Conservation (phyloP, 2,113 vertebrate genomes). For the Carassius auratus region DNA sequence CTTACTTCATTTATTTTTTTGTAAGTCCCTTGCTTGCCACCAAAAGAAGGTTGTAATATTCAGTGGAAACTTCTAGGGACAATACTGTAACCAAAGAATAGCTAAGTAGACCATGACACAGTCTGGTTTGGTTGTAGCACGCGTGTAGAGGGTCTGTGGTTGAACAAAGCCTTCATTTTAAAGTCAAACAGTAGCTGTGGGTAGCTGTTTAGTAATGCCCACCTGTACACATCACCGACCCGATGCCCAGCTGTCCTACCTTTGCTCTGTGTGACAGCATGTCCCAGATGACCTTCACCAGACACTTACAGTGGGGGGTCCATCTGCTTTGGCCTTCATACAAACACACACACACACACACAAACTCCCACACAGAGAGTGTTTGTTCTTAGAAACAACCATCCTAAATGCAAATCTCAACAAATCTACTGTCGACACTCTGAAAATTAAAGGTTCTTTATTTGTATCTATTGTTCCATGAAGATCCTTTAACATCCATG, state of each 20-base stretch:
- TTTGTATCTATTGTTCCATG: too few species aligned
- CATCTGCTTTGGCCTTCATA: constrained; percentile 28
- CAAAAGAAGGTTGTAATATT: neutral
- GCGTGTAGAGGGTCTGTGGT: neutral
- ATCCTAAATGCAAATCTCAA: constrained; percentile 27
- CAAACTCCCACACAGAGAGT: neutral
- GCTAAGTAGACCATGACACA: neutral
- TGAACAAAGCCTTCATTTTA: constrained; percentile 17
- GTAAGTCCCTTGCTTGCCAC: too few species aligned
- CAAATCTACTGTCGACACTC: constrained; percentile 1
- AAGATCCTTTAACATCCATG: neutral
- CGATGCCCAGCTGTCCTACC: neutral
- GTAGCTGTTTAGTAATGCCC: constrained; percentile 5
- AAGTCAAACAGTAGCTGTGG: constrained; percentile 27
- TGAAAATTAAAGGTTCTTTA: too few species aligned
- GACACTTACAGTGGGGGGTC: constrained; percentile 17
- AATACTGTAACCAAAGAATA: neutral
- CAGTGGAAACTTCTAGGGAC: neutral
- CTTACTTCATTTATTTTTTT: too few species aligned
- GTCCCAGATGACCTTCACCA: constrained; percentile 8
- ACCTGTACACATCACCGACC: too few species aligned
- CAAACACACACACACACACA: neutral
- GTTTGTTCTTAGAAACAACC: constrained; percentile 35
- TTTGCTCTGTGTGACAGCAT: neutral
- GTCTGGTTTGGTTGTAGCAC: neutral